phyloP scores from a whole-genome alignment of 2,797 vertebrate species.

The Sciurus vulgaris region DNA sequence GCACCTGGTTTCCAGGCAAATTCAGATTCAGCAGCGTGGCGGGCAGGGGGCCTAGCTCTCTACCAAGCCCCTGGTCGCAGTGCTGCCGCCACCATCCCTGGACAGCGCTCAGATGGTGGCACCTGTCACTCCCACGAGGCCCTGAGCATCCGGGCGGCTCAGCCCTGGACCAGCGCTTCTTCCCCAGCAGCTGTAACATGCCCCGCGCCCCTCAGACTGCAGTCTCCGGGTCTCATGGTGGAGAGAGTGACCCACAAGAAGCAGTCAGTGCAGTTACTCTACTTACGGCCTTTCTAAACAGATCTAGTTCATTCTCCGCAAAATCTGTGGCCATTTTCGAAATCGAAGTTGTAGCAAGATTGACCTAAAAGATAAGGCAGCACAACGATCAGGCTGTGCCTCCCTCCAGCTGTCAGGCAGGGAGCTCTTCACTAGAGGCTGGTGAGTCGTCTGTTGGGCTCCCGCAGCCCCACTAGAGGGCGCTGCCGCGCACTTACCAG shows the following conservation, averaged over 20 bases:
- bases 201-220: neutral
- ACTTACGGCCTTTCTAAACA: slow-evolving; percentile 96
- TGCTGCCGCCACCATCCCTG: too few species aligned
- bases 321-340: slow-evolving; percentile 97
- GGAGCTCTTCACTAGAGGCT: rapidly evolving
- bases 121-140: neutral
- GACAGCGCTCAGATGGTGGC: rapidly evolving
- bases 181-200: neutral
- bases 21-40: neutral
- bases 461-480: neutral
- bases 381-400: neutral
- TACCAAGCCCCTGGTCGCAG: neutral
- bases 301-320: slow-evolving; percentile 95
- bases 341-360: slow-evolving; percentile 93
- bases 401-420: too few species aligned
- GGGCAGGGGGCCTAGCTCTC: neutral
- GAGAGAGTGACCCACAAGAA: neutral
- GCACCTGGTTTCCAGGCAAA: neutral
- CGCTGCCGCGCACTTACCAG: slow-evolving; percentile 89
- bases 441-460: rapidly evolving
- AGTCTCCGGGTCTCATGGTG: slow-evolving; percentile 56
- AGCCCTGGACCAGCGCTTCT: neutral
- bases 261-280: neutral
- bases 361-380: slow-evolving; percentile 90
- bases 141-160: neutral